Percentiles rank a stretch among this genome's conserved stretches.
phyloP scores from a whole-genome alignment of 1,140 invertebrate species.

The Lanistes nyassanus region DNA sequence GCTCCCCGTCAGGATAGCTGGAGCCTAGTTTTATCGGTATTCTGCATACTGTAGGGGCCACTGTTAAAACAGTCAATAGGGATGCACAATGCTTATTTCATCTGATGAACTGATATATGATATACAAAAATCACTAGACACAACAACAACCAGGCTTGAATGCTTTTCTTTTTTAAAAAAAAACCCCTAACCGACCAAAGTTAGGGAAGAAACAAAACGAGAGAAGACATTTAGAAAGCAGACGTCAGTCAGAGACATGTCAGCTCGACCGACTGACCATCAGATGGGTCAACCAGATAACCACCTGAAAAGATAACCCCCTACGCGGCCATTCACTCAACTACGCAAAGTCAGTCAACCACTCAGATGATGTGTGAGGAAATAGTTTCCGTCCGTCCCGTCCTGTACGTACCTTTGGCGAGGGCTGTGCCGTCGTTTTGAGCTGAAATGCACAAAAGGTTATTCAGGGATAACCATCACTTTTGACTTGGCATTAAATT shows the following conservation, averaged over 20 bases:
- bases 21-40: constrained; percentile 27
- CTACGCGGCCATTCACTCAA: background rate
- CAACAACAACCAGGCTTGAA: background rate
- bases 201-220: constrained; percentile 1
- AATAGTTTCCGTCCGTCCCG: too few species aligned
- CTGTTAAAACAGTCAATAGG: background rate
- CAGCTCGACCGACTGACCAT: too few species aligned
- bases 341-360: too few species aligned
- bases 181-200: background rate
- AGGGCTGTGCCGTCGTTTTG: constrained; percentile 29
- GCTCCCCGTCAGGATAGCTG: constrained; percentile 27
- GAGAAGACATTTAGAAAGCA: background rate
- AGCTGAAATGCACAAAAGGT: constrained; percentile 19
- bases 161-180: background rate
- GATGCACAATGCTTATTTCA: background rate
- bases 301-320: background rate
- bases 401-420: constrained; percentile 24
- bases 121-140: background rate
- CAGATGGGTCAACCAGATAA: background rate
- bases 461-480: too few species aligned
- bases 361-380: background rate
- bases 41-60: constrained; percentile 26
- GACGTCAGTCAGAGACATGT: too few species aligned
- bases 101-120: background rate
- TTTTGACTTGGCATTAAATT: too few species aligned